phyloP scores from a whole-genome alignment of 2,113 vertebrate genomes.

The Pituophis catenifer region DNA sequence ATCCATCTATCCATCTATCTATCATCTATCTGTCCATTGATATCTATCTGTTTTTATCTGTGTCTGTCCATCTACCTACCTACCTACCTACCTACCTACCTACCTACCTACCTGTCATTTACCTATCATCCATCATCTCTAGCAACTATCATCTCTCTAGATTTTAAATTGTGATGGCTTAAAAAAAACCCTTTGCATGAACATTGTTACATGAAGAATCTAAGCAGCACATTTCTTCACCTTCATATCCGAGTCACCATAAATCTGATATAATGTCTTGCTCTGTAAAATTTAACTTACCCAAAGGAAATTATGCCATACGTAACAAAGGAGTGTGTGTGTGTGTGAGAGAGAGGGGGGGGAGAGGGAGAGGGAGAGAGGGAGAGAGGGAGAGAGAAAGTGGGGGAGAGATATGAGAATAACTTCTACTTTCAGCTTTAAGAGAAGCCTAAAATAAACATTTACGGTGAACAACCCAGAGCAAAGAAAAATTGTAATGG shows the following conservation, averaged over 20 bases:
- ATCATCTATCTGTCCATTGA: too few relatives aligned
- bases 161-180: background rate
- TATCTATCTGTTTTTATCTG: too few relatives aligned
- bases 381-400: too few relatives aligned
- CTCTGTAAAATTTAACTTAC: background rate
- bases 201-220: background rate
- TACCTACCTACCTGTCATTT: too few relatives aligned
- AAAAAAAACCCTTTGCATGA: background rate
- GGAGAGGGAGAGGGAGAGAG: too few relatives aligned
- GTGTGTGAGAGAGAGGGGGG: too few relatives aligned
- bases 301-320: background rate
- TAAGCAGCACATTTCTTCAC: background rate
- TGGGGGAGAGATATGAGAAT: background rate
- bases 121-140: background rate
- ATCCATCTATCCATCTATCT: too few relatives aligned
- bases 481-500: conserved; percentile 31
- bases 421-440: background rate
- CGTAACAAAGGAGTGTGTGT: background rate
- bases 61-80: too few relatives aligned
- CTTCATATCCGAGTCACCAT: too few relatives aligned
- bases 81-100: too few relatives aligned
- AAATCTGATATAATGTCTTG: background rate
- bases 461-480: conserved; percentile 14
- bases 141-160: background rate
- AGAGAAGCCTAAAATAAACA: conserved; percentile 8